Conservation (phyloP, 1,140 invertebrate species). For the Pararge aegeria region DNA sequence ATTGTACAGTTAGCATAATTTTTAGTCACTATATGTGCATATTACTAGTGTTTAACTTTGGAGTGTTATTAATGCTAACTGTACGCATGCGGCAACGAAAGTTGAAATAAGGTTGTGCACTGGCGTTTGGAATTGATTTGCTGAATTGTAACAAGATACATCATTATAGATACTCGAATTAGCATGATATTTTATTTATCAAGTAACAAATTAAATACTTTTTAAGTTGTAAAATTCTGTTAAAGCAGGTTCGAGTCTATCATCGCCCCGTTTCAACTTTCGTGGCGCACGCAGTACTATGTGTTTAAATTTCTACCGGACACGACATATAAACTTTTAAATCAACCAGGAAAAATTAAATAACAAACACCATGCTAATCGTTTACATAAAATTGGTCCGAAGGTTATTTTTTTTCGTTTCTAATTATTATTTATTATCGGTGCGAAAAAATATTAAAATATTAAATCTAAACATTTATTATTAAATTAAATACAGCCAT, state of each 20-base stretch:
- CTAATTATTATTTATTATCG: conserved; percentile 52
- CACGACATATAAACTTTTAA: conserved; percentile 35
- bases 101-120: background rate
- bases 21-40: too few relatives aligned
- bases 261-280: background rate
- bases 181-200: too few relatives aligned
- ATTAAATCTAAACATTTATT: conserved; percentile 17
- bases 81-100: background rate
- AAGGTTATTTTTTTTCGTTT: conserved; percentile 39
- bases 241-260: background rate
- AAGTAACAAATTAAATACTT: too few relatives aligned
- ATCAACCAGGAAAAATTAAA: conserved; percentile 22
- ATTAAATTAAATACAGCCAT: conserved; percentile 11
- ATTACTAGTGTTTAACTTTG: background rate
- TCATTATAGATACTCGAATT: too few relatives aligned
- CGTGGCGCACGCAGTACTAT: background rate
- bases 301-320: conserved; percentile 5
- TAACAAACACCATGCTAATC: conserved; percentile 34
- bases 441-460: conserved; percentile 23
- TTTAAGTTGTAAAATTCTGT: background rate
- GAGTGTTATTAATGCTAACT: background rate
- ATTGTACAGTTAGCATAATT: too few relatives aligned
- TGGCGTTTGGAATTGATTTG: too few relatives aligned
- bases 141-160: too few relatives aligned
- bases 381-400: conserved; percentile 74